A percentile compares a stretch with the other conserved stretches of the same genome.
Conservation (phyloP, 1,140 invertebrate species). For the Uloborus diversus region DNA sequence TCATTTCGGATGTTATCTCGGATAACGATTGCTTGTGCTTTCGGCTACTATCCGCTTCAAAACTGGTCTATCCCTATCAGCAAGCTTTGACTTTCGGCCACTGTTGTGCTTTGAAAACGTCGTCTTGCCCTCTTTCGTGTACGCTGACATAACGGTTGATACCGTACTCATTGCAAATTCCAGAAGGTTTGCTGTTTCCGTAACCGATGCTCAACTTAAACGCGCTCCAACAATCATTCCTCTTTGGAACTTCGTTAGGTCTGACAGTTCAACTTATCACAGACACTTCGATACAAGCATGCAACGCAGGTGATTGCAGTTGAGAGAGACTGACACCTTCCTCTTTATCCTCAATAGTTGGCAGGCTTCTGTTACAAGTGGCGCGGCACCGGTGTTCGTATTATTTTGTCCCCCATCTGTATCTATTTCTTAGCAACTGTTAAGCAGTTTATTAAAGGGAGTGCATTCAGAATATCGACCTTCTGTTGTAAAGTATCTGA, state of each 20-base stretch:
- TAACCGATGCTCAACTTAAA: constrained; percentile 9
- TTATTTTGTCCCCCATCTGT: too few species aligned
- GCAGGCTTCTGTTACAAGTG: background rate
- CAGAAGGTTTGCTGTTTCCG: constrained; percentile 19
- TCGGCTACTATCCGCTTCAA: background rate
- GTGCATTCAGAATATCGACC: too few species aligned
- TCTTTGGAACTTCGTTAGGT: constrained; percentile 21
- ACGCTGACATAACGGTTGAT: constrained; percentile 8
- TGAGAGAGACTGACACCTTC: background rate
- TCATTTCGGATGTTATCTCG: constrained; percentile 12
- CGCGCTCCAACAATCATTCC: constrained; percentile 6
- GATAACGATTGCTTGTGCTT: constrained; percentile 7
- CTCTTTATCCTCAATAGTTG: background rate
- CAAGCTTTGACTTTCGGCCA: constrained; percentile 1
- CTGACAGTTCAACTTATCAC: constrained; percentile 7
- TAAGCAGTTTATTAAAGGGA: too few species aligned
- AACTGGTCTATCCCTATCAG: background rate
- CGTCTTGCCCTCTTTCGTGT: constrained; percentile 14
- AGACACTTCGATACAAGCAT: constrained; percentile 1
- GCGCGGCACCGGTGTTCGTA: too few species aligned
- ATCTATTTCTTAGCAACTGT: too few species aligned
- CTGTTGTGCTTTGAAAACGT: background rate
- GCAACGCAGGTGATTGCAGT: constrained; percentile 5
- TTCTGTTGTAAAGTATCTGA: too few species aligned
- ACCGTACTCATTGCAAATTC: constrained; percentile 4